Evolutionary conservation across 2,113 vertebrate species (phyloP), one percentile per base, ranked within the genome.

Genomic region (Nothobranchius kuhntae): DNA sequence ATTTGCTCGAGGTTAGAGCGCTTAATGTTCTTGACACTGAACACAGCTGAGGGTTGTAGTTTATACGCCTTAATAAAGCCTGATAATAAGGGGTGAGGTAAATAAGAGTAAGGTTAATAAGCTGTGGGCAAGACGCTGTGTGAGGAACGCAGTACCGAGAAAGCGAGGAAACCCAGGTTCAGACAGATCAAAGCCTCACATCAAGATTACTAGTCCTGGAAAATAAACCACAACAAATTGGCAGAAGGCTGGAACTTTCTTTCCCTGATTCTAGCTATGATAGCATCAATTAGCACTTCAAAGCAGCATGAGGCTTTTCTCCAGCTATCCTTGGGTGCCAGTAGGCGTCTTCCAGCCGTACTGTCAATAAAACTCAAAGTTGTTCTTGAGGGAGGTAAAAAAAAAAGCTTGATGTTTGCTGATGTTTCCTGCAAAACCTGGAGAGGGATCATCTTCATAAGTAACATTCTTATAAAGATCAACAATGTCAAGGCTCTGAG

Each of bases 261-360:
- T 24, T 58, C 66, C 75, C 78, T 71, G 82, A 85, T 86, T 82
- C 78, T 46, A 63, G 63, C 73, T 70, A 60, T 46, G 84, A 89
- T 87, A 78, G 85, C 75, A 50, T 77, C 85, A 75, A 90, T 90
- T 89, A 89, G 84, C 89, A 86, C 85, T 89, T 91, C 88, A 89
- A 90, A 89, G 88, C 53, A 0, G 51, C 53, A n/a, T 9, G 26
- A 57, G 81, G 73, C 67, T 67, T 84, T 84, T 75, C 78, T 75
- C 67, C 51, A 15, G 82, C 82, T 90, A 88, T 89, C 79, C 89
- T 86, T 88, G 81, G 86, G 85, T 36, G 75, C 84, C 81, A 77
- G 87, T 82, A 57, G 87, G 86, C 77, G 81, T 83, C 69, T 73
- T 55, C 61, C 47, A 51, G 60, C 53, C 61, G 77, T 65, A 77